A percentile compares a stretch with the other conserved stretches of the same genome.
Conservation (phyloP, 2,888 invertebrate species). For the Ochropacha duplaris region DNA sequence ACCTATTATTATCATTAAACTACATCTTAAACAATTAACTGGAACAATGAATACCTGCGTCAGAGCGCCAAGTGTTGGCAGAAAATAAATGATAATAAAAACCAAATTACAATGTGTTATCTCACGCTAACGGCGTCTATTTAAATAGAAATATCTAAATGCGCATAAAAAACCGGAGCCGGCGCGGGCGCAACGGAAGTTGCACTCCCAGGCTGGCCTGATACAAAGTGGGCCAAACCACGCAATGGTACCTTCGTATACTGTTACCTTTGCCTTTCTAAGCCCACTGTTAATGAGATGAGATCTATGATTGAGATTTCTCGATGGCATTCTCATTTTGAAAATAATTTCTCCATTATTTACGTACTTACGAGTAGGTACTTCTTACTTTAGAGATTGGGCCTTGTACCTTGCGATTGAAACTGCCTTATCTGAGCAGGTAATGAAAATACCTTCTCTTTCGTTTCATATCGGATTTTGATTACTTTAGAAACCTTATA, state of each 20-base stretch:
- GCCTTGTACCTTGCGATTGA: background rate
- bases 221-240: conserved; percentile 59
- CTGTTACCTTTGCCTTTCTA: conserved; percentile 70
- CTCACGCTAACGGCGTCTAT: background rate
- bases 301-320: conserved; percentile 27
- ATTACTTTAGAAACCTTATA: background rate
- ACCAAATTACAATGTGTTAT: background rate
- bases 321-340: background rate
- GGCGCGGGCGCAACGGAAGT: conserved; percentile 48
- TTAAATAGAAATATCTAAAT: conserved; percentile 11
- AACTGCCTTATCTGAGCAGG: background rate
- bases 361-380: conserved; percentile 8
- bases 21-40: background rate
- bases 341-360: conserved; percentile 1
- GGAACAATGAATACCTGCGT: conserved; percentile 1
- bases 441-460: background rate
- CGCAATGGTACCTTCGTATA: conserved; percentile 46
- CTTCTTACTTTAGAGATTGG: background rate
- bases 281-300: conserved; percentile 24
- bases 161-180: conserved; percentile 39
- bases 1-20: background rate
- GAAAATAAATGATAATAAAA: background rate
- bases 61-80: conserved; percentile 1
- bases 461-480: background rate
- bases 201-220: conserved; percentile 33